Base-by-base conservation (phyloP, 2,888 invertebrate genomes). In the Drosophila atripex region DNA sequence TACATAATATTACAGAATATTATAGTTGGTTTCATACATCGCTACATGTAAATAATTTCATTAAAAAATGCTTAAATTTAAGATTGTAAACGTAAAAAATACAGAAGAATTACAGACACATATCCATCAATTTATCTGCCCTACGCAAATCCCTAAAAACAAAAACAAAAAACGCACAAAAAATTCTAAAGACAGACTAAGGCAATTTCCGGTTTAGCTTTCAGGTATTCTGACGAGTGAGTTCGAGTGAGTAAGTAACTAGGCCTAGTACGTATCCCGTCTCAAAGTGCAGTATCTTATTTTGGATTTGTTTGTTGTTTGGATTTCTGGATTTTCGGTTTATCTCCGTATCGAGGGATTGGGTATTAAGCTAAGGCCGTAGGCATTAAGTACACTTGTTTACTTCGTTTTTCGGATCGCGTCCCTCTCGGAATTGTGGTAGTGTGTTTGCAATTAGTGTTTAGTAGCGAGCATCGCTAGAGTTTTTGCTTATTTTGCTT, bases 1-100 rank as follows among this genome's bases (percentile, higher is more conserved):
- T 70, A 61, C 74, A 28, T 85, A 87, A 87, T 82, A 87, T 85
- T 84, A 41, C 72, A 65, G 71, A 87, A 80, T 85, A 87, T 80
- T 84, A 77, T 65, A 38, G 51, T 23, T 52, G 8, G 28, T 21
- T 53, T 57, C 38, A 56, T 71, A 76, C 71, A 71, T 45, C 61
- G 59, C 85, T 84, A 87, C 58, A 69, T 77, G 73, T 72, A 84
- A 84, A 77, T 84, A 77, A 68, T 41, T 77, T 71, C 47, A 54
- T 77, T 73, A 38, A 65, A 66, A 54, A 38, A 59, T 68, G 46
- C 82, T 80, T 87, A 82, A 72, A 53, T 58, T 55, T 71, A 73
- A 78, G 76, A 28, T n/a, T 45, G 35, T 87, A 80, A 86, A 74
- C 43, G 71, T 80, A 80, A 71, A 68, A 77, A 73, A 59, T 58